Base-by-base conservation (phyloP, 1,140 invertebrate species). In the Drosophila orena region DNA sequence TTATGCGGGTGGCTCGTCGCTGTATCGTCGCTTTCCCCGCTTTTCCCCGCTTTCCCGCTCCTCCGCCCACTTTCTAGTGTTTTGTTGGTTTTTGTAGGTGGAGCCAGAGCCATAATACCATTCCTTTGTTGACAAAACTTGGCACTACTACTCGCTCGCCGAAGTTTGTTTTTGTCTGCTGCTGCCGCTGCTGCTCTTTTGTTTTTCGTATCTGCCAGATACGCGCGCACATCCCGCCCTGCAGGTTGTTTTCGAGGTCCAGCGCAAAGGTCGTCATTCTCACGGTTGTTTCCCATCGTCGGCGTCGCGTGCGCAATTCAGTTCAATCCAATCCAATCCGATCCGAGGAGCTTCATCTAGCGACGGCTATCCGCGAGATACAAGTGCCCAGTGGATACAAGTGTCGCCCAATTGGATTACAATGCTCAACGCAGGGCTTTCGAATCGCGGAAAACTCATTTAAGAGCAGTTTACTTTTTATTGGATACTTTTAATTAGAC, bases 111-210 rank as follows among this genome's bases (percentile, higher is more conserved):
- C 60, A 65, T 50, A 52, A 52, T 52, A 72, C 65, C 78, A 75
- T 90, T 79, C 58, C 69, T 56, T 89, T 88, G 83, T 88, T 88
- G 83, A 88, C 83, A 88, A 88, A 89, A 88, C 79, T 81, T 81
- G 75, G 68, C 54, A 70, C 64, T 65, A 70, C 64, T 61, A 69
- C 78, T 55, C 61, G 47, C 47, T 50, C 27, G 47, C 47, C n/a
- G 81, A 85, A 80, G 71, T 77, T 73, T 77, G 64, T 70, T 77
- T 72, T 72, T 66, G 60, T 60, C 60, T 80, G 37, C 59, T 43
- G 40, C 54, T 76, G 65, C 55, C 14, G 37, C 37, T 38, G 47
- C 56, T 78, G 68, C 60, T 55, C 53, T 77, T 78, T 64, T 72
- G 60, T 74, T 74, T 77, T 76, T 70, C 57, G 59, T 81, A 73